phyloP scores from a whole-genome alignment of 2,113 vertebrate genomes.

The Phylloscopus trochiloides region DNA sequence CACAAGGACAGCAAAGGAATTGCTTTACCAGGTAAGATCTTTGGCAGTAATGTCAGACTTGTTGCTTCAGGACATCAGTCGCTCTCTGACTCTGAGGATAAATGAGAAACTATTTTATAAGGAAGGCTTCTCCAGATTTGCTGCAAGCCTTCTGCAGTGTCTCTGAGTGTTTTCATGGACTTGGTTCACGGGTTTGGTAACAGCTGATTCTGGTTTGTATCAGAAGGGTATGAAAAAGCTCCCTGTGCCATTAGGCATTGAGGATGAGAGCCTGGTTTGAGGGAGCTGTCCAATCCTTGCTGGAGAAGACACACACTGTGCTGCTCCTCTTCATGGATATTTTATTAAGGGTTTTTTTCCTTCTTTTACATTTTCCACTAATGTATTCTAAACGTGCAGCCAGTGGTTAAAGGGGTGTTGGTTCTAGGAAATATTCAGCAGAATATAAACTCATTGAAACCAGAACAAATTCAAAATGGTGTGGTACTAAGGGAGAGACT shows the following conservation, averaged over 20 bases:
- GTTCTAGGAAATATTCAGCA: not conserved
- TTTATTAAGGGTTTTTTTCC: not conserved
- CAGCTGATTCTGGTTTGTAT: not conserved
- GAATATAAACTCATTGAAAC: not conserved
- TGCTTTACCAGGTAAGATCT: not conserved
- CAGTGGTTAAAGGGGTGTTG: not conserved
- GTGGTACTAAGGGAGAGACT: not conserved
- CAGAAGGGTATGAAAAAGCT: not conserved
- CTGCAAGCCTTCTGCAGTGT: not conserved
- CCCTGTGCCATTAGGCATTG: not conserved
- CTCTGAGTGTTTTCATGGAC: not conserved
- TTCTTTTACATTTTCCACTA: not conserved
- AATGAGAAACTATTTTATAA: not conserved
- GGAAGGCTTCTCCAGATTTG: not conserved
- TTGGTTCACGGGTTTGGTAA: not conserved
- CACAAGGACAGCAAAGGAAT: not conserved
- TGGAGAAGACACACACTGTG: not conserved
- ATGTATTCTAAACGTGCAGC: not conserved
- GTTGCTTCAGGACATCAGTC: not conserved
- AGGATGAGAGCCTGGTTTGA: not conserved
- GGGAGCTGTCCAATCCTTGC: conserved; percentile 58
- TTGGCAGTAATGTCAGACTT: not conserved
- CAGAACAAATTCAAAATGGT: not conserved
- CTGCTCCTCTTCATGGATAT: not conserved
- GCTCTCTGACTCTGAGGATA: not conserved